Conservation (phyloP, 2,888 invertebrate species). For the Maniola hyperantus region DNA sequence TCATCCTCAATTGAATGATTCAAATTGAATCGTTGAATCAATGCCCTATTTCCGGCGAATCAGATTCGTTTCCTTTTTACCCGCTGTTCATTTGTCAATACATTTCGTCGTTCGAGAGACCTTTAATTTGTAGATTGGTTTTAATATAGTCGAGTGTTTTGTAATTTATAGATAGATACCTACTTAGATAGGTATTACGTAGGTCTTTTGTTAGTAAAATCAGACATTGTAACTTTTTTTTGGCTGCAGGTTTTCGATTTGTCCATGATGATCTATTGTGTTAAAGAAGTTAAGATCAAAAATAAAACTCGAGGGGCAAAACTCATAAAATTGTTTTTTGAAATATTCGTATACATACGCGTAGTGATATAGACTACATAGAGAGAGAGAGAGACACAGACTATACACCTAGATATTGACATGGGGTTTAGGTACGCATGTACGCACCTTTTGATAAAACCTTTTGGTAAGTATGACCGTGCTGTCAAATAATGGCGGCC, state of each 20-base stretch:
- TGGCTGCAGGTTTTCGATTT: too few relatives aligned
- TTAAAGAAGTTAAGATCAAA: background rate
- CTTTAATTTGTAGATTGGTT: slow-evolving; percentile 69
- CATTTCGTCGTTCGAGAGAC: slow-evolving; percentile 58
- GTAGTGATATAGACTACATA: too few relatives aligned
- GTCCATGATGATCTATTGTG: background rate
- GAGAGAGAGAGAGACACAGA: too few relatives aligned
- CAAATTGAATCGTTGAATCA: slow-evolving; percentile 79
- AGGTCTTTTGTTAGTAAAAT: slow-evolving; percentile 23
- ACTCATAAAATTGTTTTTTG: too few relatives aligned
- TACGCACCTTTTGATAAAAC: too few relatives aligned
- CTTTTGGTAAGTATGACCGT: too few relatives aligned
- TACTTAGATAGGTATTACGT: background rate
- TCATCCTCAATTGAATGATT: slow-evolving; percentile 48
- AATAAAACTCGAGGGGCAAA: too few relatives aligned
- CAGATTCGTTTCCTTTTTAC: slow-evolving; percentile 80
- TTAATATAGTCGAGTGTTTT: slow-evolving; percentile 57
- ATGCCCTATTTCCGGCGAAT: slow-evolving; percentile 80
- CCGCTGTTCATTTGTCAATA: slow-evolving; percentile 73
- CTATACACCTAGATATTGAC: too few relatives aligned
- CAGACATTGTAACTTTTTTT: background rate
- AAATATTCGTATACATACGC: too few relatives aligned
- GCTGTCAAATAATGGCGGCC: too few relatives aligned
- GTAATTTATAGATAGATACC: slow-evolving; percentile 32
- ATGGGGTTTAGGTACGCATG: too few relatives aligned